Evolutionary conservation across 2,888 invertebrate species (phyloP).

Genomic region (Coecobrya sp.): DNA sequence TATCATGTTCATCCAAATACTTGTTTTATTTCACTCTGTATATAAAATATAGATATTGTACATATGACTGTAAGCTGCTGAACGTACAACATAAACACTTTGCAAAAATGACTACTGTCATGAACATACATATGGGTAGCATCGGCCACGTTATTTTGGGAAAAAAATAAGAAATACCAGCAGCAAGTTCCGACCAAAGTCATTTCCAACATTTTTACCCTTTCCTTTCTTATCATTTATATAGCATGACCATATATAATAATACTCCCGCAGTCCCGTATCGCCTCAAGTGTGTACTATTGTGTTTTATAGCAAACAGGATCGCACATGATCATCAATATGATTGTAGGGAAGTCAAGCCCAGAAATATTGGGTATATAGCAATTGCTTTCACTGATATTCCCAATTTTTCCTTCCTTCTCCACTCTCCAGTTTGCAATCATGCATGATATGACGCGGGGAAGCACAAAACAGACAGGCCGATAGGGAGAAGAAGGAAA

Average conservation of each 20-base stretch:
- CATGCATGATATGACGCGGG: slow-evolving; percentile 33
- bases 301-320: background rate
- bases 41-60: background rate
- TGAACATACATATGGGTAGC: slow-evolving; percentile 35
- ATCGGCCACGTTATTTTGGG: background rate
- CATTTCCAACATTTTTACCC: slow-evolving; percentile 9
- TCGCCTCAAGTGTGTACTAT: background rate
- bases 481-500: background rate
- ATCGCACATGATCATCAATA: slow-evolving; percentile 4
- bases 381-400: background rate
- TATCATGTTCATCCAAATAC: background rate
- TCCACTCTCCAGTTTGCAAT: background rate
- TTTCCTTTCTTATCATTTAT: background rate
- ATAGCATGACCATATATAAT: background rate
- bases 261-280: background rate
- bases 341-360: background rate
- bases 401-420: background rate
- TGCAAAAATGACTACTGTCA: slow-evolving; percentile 35
- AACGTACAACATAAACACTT: background rate
- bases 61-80: background rate
- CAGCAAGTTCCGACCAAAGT: slow-evolving; percentile 18
- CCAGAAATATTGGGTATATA: background rate
- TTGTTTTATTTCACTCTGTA: background rate
- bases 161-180: background rate
- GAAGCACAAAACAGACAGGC: background rate